These are phyloP conservation scores for Galaxea fascicularis DNA, from an alignment of 92 coral and sea anemone species.

Conservation along the genomic window DNA sequence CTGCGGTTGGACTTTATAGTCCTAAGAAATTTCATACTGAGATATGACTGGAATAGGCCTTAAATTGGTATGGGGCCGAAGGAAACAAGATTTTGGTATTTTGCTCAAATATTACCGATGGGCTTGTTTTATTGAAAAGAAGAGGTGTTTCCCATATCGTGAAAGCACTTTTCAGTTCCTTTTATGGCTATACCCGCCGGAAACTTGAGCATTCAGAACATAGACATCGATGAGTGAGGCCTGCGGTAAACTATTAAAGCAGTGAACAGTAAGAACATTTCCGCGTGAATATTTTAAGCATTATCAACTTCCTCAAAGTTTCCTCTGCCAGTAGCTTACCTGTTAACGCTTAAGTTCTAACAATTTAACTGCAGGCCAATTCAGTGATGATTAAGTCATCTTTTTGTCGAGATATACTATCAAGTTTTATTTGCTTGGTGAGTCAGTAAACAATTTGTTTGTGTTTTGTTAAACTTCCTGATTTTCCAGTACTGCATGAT, in stretches of 20 bases:
- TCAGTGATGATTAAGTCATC: neutral
- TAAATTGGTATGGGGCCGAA: too few relatives aligned
- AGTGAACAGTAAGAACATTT: neutral
- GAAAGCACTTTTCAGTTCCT: neutral
- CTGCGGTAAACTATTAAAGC: neutral
- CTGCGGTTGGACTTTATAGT: too few relatives aligned
- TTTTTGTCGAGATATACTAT: too few relatives aligned
- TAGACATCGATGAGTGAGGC: neutral
- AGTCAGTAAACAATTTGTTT: neutral
- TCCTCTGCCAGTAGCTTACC: neutral
- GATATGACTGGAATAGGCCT: too few relatives aligned
- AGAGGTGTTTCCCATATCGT: neutral
- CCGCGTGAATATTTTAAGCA: neutral
- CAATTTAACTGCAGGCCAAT: neutral
- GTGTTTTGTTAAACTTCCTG: neutral
- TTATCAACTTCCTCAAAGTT: neutral
- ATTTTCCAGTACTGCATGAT: too few relatives aligned
- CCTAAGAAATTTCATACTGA: too few relatives aligned
- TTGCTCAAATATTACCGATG: too few relatives aligned
- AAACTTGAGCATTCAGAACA: neutral
- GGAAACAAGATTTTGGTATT: too few relatives aligned
- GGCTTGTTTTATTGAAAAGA: too few relatives aligned
- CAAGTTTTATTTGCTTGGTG: neutral
- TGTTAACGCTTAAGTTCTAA: too few relatives aligned
- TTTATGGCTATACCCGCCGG: conserved; percentile 2